phyloP scores from a whole-genome alignment of 35 echinoderm and acorn worm species.

The Heliocidaris tuberculata region DNA sequence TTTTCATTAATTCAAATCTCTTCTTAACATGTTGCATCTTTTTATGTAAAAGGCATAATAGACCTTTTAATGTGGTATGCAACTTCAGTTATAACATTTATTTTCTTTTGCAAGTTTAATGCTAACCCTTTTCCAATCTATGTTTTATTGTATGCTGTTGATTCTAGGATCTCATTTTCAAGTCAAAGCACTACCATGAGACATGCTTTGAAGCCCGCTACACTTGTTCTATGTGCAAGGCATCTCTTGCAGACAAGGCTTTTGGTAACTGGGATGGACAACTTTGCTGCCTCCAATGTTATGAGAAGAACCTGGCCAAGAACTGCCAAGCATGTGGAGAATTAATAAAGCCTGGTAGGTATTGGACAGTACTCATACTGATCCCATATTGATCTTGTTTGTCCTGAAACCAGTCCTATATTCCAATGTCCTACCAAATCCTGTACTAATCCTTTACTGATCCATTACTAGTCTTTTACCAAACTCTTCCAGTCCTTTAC shows the following conservation, averaged over 20 bases:
- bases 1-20: too few species aligned
- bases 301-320: constrained; percentile 89
- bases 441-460: too few species aligned
- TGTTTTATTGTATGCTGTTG: background rate
- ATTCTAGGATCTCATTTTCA: constrained; percentile 89
- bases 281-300: constrained; percentile 87
- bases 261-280: constrained; percentile 95
- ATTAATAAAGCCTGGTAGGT: constrained; percentile 94
- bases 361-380: too few species aligned
- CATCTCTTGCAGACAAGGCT: constrained; percentile 92
- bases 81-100: background rate
- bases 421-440: too few species aligned
- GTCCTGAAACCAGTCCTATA: too few species aligned
- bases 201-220: constrained; percentile 88
- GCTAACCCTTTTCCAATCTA: background rate
- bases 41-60: too few species aligned
- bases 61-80: background rate
- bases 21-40: too few species aligned
- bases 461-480: too few species aligned
- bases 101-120: background rate
- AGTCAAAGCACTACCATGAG: constrained; percentile 95
- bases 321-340: constrained; percentile 89
- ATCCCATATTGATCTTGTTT: background rate
- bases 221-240: constrained; percentile 89
- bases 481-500: too few species aligned